These are phyloP conservation scores for Matsumyia berberina DNA, from an alignment of 2,888 invertebrate species.

Conservation along the genomic window DNA sequence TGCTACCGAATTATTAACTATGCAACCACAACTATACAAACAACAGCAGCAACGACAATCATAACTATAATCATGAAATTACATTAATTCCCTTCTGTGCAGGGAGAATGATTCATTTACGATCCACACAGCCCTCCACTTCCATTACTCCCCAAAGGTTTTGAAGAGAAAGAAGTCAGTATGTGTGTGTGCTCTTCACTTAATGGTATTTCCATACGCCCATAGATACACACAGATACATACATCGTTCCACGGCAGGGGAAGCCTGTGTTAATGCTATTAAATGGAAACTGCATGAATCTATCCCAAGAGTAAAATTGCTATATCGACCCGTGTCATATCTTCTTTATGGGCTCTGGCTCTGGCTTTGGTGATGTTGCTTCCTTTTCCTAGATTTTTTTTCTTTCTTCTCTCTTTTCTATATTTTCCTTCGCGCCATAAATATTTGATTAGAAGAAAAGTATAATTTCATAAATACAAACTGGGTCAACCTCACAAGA, in stretches of 20 bases:
- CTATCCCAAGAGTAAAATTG: slow-evolving; percentile 74
- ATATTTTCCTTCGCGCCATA: slow-evolving; percentile 52
- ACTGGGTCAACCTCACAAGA: slow-evolving; percentile 71
- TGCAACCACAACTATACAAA: slow-evolving; percentile 24
- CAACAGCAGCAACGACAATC: slow-evolving; percentile 46
- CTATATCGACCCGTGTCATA: slow-evolving; percentile 71
- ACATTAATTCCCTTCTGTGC: slow-evolving; percentile 53
- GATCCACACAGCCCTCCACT: not conserved
- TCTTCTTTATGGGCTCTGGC: slow-evolving; percentile 34
- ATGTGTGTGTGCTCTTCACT: slow-evolving; percentile 46
- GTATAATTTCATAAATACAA: slow-evolving; percentile 73
- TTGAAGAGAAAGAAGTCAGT: too few relatives aligned
- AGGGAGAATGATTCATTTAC: slow-evolving; percentile 51
- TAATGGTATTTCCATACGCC: slow-evolving; percentile 38
- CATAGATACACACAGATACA: slow-evolving; percentile 10
- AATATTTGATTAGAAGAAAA: slow-evolving; percentile 74
- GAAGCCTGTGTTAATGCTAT: slow-evolving; percentile 56
- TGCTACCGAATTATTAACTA: slow-evolving; percentile 32
- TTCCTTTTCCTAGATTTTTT: slow-evolving; percentile 54
- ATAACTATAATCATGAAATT: slow-evolving; percentile 71
- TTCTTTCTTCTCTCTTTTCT: not conserved
- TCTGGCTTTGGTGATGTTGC: slow-evolving; percentile 18
- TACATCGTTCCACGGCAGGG: slow-evolving; percentile 11
- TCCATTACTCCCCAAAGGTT: not conserved
- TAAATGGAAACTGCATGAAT: slow-evolving; percentile 74